These are phyloP conservation scores for Venustaconcha ellipsiformis DNA, from an alignment of 1,140 invertebrate genomes.

Conservation along the genomic window DNA sequence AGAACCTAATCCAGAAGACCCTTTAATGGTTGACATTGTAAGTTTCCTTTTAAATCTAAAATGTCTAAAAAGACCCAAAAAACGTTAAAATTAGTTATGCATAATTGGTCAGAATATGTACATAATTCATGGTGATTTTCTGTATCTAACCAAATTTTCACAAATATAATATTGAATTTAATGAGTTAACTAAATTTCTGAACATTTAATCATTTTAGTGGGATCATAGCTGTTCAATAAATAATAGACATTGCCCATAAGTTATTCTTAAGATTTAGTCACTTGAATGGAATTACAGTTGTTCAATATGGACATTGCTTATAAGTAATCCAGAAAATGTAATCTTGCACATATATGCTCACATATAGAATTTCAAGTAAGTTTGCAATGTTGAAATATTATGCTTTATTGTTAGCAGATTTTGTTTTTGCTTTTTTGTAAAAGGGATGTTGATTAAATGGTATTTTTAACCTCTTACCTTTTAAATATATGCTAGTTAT, in stretches of 20 bases:
- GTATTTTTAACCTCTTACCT: neutral
- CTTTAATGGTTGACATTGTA: conserved; percentile 84
- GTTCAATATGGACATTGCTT: no score
- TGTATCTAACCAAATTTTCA: neutral
- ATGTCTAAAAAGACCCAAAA: neutral
- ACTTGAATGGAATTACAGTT: no score
- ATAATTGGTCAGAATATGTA: neutral
- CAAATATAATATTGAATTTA: no score
- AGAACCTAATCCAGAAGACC: conserved; percentile 87
- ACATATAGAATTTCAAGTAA: no score
- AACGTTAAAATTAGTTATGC: neutral
- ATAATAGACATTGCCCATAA: no score
- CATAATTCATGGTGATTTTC: neutral
- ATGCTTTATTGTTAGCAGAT: neutral
- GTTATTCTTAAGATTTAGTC: no score
- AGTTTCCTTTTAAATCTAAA: conserved; percentile 40
- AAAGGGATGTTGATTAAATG: neutral
- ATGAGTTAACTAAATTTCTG: no score
- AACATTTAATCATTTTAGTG: no score
- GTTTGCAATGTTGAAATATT: no score
- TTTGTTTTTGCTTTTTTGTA: neutral
- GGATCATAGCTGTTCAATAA: no score
- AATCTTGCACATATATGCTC: no score
- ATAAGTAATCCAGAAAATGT: no score
- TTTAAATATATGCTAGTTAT: neutral